phyloP scores from a whole-genome alignment of 1,140 invertebrate species.

The Goniozus legneri region DNA sequence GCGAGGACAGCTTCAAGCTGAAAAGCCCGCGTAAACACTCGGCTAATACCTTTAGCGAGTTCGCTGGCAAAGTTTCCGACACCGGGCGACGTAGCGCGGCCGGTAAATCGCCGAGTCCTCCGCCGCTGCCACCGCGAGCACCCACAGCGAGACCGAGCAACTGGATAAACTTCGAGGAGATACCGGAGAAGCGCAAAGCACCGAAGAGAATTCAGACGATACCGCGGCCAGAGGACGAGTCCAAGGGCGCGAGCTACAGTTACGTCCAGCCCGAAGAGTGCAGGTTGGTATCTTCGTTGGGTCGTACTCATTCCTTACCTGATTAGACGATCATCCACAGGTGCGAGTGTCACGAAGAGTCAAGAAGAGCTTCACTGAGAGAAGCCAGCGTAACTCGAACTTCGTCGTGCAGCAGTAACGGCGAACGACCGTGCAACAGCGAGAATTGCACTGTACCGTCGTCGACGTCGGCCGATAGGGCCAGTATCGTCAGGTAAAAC shows the following conservation, averaged over 20 bases:
- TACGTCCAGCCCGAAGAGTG: slow-evolving; percentile 82
- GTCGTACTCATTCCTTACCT: too few species aligned
- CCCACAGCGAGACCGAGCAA: slow-evolving; percentile 46
- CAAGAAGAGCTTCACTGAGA: slow-evolving; percentile 40
- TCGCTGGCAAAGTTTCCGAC: slow-evolving; percentile 40
- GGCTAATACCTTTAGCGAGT: slow-evolving; percentile 46
- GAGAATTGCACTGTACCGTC: slow-evolving; percentile 20
- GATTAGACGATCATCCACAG: slow-evolving; percentile 21
- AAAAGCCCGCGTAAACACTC: slow-evolving; percentile 43
- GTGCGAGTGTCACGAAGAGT: slow-evolving; percentile 75
- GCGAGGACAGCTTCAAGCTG: slow-evolving; percentile 56
- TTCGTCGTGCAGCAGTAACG: slow-evolving; percentile 28
- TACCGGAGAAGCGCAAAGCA: slow-evolving; percentile 73
- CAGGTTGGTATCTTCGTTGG: too few species aligned
- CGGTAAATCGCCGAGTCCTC: slow-evolving; percentile 42
- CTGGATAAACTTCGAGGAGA: slow-evolving; percentile 84
- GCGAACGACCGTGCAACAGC: slow-evolving; percentile 22
- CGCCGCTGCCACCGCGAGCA: slow-evolving; percentile 52
- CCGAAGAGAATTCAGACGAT: slow-evolving; percentile 78
- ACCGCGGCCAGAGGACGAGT: slow-evolving; percentile 53
- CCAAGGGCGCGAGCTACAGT: slow-evolving; percentile 51
- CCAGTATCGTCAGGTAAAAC: slow-evolving; percentile 48
- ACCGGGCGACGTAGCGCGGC: not conserved
- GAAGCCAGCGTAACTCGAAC: slow-evolving; percentile 20
- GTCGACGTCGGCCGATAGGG: slow-evolving; percentile 26